Evolutionary conservation across 2,888 invertebrate genomes (phyloP).

Genomic region (Trichopoda pennipes): DNA sequence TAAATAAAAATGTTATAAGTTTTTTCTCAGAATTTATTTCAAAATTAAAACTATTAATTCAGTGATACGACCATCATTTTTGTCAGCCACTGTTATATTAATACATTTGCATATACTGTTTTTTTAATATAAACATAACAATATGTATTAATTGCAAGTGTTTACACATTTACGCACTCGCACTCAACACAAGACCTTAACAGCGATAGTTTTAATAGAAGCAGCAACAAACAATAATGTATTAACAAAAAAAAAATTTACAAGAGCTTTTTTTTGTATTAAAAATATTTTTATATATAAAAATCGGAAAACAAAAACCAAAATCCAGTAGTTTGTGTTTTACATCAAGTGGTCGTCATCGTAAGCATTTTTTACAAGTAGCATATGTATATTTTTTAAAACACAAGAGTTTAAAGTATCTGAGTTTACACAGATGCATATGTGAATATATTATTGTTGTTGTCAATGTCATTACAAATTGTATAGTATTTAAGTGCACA

Average conservation of each 20-base stretch:
- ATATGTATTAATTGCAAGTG: constrained; percentile 15
- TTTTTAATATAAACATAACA: neutral
- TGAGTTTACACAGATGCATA: neutral
- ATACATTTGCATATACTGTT: neutral
- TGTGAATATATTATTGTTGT: constrained; percentile 4
- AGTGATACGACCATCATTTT: too few relatives aligned
- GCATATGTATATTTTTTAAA: neutral
- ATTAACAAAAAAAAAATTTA: neutral
- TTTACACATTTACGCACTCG: constrained; percentile 59
- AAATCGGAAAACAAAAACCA: constrained; percentile 13
- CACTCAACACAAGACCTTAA: constrained; percentile 43
- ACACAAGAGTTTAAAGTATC: neutral
- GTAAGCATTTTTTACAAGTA: constrained; percentile 52
- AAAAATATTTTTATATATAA: neutral
- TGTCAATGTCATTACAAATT: constrained; percentile 35
- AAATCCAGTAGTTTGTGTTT: constrained; percentile 46
- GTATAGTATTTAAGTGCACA: constrained; percentile 31
- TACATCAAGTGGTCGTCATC: constrained; percentile 66
- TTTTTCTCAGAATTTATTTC: too few relatives aligned
- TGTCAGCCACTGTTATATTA: neutral
- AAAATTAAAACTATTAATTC: too few relatives aligned
- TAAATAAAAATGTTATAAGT: too few relatives aligned
- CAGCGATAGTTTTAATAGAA: constrained; percentile 16
- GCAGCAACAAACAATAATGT: constrained; percentile 12
- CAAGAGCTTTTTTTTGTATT: constrained; percentile 4